Evolutionary conservation across 2,888 invertebrate genomes (phyloP), one percentile per base, ranked within the genome.

Genomic region (Athripsodes cinereus): DNA sequence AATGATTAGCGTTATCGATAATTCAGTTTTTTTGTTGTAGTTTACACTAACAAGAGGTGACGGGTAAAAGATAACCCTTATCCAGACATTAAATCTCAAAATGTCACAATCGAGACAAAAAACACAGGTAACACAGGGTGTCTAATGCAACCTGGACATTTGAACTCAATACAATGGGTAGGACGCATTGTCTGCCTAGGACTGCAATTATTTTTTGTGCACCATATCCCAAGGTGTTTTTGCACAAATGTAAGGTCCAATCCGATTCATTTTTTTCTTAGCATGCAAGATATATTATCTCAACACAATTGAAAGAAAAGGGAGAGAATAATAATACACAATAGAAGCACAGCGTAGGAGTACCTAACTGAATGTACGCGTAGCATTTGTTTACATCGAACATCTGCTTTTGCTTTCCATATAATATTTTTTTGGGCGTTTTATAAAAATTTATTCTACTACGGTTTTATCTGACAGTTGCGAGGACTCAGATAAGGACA

Each of bases 221-320:
- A 11, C 53, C 6, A 13, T 16, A 59, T 55, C 53, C 53, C 60
- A 57, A 58, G 59, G 60, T 53, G 59, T 57, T 62, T 60, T 62
- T 61, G 62, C 62, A 62, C 60, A 62, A 62, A 62, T 53, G 58
- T 60, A 60, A 62, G 62, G 62, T 62, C 56, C 60, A 54, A 57
- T 53, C 55, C 58, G 54, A 58, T 58, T 40, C 47, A 44, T 60
- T 62, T 62, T 62, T 62, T 60, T 46, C 11, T 55, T 46, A 40
- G 31, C 47, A 49, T 44, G 31, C 31, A 31, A 31, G 40, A 40
- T 40, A 21, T 34, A 47, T 59, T 48, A 26, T 59, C 54, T 44
- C 53, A 53, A 46, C 21, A n/a, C n/a, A 40, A 40, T 40, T 13
- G 26, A 26, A 26, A 6, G 26, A 21, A 16, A 51, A 47, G 21